Conservation (phyloP, 2,113 vertebrate species). For the Pteruthius melanotis region DNA sequence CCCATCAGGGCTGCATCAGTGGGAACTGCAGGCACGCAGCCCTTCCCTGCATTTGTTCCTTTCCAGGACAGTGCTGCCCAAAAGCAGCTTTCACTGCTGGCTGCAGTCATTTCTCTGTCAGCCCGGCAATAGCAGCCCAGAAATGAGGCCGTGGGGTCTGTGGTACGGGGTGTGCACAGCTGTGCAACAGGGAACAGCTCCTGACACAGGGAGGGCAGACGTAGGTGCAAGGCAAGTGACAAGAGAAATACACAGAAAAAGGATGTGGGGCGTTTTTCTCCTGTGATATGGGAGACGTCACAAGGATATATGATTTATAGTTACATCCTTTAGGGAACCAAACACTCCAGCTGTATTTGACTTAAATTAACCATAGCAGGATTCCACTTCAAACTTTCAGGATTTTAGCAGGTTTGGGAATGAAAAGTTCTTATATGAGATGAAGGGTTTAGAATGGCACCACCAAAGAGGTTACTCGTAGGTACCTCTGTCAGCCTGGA, state of each 20-base stretch:
- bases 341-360: not conserved
- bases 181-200: not conserved
- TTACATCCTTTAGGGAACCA: not conserved
- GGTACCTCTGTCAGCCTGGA: not conserved
- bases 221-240: not conserved
- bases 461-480: not conserved
- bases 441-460: not conserved
- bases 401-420: not conserved
- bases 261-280: not conserved
- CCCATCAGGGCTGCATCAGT: not conserved
- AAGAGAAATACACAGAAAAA: not conserved
- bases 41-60: not conserved
- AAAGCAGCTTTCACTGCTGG: not conserved
- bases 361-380: not conserved
- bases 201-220: not conserved
- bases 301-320: not conserved
- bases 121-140: not conserved
- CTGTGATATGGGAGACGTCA: not conserved
- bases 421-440: not conserved
- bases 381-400: not conserved
- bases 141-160: not conserved
- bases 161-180: not conserved
- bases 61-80: not conserved
- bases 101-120: not conserved
- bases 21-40: not conserved